phyloP scores from a whole-genome alignment of 2,797 vertebrate genomes.

The Helicolenus hilgendorfi region DNA sequence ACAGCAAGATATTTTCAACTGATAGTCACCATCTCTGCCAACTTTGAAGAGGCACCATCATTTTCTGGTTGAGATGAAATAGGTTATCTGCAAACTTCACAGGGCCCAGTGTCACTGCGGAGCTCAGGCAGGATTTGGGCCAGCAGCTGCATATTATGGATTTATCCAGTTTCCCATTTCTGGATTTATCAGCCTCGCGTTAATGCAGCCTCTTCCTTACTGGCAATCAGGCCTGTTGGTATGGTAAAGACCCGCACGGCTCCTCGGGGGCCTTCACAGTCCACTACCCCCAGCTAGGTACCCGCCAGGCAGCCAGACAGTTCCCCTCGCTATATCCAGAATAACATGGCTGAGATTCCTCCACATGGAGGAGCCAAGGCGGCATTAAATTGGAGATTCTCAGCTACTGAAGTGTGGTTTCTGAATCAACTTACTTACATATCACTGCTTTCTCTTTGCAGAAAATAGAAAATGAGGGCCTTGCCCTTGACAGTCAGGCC shows the following conservation, averaged over 20 bases:
- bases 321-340: constrained; percentile 69
- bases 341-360: constrained; percentile 72
- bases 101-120: constrained; percentile 32
- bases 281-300: constrained; percentile 69
- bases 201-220: constrained; percentile 62
- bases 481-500: constrained; percentile 33
- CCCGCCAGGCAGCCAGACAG: constrained; percentile 64
- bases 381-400: constrained; percentile 84
- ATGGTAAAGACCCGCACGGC: constrained; percentile 64
- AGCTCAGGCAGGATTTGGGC: constrained; percentile 53
- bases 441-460: constrained; percentile 57
- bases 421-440: constrained; percentile 65
- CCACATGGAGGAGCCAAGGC: constrained; percentile 66
- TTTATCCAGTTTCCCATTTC: constrained; percentile 70
- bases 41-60: constrained; percentile 42
- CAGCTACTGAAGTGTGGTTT: constrained; percentile 65
- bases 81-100: constrained; percentile 62
- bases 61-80: constrained; percentile 63
- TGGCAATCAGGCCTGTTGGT: constrained; percentile 60
- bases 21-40: constrained; percentile 13
- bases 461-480: constrained; percentile 59
- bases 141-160: constrained; percentile 67
- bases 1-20: constrained; percentile 23
- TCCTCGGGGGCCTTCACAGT: constrained; percentile 76
- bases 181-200: constrained; percentile 64